phyloP scores from a whole-genome alignment of 2,113 vertebrate genomes.

The Rhinopomastus cyanomelas region DNA sequence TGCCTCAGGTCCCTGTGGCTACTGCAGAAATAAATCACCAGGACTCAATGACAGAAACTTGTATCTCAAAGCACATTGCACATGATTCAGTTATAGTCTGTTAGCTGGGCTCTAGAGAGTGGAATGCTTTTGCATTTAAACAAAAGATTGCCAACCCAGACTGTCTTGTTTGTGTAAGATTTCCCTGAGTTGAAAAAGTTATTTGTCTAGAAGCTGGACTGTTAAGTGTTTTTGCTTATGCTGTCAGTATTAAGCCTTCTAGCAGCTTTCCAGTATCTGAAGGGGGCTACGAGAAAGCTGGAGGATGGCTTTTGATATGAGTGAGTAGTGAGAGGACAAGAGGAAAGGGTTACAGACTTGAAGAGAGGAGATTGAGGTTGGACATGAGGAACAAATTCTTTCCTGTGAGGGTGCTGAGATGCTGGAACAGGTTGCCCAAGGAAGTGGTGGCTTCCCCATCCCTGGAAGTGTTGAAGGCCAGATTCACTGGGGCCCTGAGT shows the following conservation, averaged over 20 bases:
- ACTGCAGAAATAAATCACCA: background rate
- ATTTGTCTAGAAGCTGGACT: background rate
- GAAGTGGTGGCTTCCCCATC: too few species aligned
- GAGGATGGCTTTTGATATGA: too few species aligned
- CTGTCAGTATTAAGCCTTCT: background rate
- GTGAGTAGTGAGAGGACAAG: too few species aligned
- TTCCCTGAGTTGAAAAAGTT: background rate
- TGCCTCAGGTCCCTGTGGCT: background rate
- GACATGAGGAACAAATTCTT: too few species aligned
- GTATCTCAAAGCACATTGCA: background rate
- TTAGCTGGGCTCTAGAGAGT: background rate
- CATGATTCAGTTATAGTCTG: background rate
- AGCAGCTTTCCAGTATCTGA: too few species aligned
- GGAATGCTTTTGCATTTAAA: background rate
- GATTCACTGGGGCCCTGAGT: too few species aligned
- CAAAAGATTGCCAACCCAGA: background rate
- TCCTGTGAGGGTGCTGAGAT: too few species aligned
- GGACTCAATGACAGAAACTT: background rate
- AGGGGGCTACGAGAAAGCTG: too few species aligned
- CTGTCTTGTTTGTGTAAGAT: background rate
- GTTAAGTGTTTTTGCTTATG: conserved; percentile 1
- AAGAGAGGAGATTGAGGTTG: too few species aligned
- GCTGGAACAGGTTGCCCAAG: too few species aligned
- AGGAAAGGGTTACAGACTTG: too few species aligned
- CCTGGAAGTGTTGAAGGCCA: too few species aligned